phyloP scores from a whole-genome alignment of 2,797 vertebrate genomes.

The Brachyrhaphis roseni region DNA sequence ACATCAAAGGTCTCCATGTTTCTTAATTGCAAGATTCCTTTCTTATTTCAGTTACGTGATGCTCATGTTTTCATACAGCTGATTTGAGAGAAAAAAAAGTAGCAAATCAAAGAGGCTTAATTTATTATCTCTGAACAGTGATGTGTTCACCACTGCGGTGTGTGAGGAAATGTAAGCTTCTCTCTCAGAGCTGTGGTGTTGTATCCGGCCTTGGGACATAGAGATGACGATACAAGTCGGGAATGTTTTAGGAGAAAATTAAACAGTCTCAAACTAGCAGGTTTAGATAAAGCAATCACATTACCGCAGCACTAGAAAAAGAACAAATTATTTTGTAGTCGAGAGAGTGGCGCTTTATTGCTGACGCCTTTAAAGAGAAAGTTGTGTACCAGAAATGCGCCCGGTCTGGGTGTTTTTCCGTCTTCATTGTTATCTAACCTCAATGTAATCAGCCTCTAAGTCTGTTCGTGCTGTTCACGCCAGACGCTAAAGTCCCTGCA shows the following conservation, averaged over 20 bases:
- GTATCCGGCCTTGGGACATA: constrained; percentile 58
- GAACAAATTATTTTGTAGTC: constrained; percentile 74
- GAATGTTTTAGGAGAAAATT: constrained; percentile 67
- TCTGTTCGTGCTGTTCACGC: constrained; percentile 42
- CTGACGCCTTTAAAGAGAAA: constrained; percentile 77
- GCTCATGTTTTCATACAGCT: constrained; percentile 72
- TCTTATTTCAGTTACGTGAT: constrained; percentile 74
- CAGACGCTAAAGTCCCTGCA: constrained; percentile 62
- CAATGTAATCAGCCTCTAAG: constrained; percentile 75
- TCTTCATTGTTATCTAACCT: constrained; percentile 78
- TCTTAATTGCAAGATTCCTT: constrained; percentile 77
- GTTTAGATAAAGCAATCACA: constrained; percentile 80
- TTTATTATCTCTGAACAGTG: constrained; percentile 59
- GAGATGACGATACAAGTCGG: constrained; percentile 59
- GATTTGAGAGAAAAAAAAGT: constrained; percentile 55
- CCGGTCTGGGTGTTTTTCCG: constrained; percentile 59
- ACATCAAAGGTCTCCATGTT: constrained; percentile 76
- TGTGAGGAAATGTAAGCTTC: constrained; percentile 55
- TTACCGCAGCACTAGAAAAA: constrained; percentile 69
- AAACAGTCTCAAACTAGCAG: constrained; percentile 71
- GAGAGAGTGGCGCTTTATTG: constrained; percentile 68
- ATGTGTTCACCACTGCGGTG: constrained; percentile 54
- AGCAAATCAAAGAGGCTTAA: constrained; percentile 66
- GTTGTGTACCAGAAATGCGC: constrained; percentile 68
- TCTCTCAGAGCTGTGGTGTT: constrained; percentile 32